Percentiles rank a stretch among this genome's conserved stretches.
These are phyloP conservation scores for Trachelipus rathkii DNA, from an alignment of 1,140 invertebrate genomes.

Conservation along the genomic window DNA sequence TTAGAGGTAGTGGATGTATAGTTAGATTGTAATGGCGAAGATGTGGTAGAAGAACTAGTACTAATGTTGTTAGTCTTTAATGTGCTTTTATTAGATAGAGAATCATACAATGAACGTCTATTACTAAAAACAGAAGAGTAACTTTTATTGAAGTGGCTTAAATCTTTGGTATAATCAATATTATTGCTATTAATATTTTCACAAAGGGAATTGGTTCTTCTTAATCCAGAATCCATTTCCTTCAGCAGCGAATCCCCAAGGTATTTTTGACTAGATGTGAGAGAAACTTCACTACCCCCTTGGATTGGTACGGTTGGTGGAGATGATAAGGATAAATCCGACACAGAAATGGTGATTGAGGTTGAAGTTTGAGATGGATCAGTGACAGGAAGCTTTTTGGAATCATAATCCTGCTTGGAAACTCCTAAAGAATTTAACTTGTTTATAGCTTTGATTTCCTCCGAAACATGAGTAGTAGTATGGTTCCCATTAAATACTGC, in stretches of 20 bases:
- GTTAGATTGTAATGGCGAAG: background rate
- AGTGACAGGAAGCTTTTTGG: background rate
- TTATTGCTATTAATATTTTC: slow-evolving; percentile 1
- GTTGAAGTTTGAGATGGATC: too few relatives aligned
- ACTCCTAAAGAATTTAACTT: background rate
- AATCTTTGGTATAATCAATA: background rate
- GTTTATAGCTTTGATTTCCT: background rate
- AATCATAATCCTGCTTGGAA: background rate
- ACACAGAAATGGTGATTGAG: too few relatives aligned
- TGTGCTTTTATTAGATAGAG: background rate
- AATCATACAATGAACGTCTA: background rate
- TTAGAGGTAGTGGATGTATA: background rate
- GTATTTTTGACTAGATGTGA: background rate
- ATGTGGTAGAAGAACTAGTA: background rate
- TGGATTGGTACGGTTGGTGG: background rate
- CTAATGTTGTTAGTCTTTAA: too few relatives aligned
- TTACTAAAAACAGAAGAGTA: background rate
- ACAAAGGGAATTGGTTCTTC: background rate
- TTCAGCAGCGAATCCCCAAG: background rate
- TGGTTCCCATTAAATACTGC: background rate
- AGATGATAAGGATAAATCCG: background rate
- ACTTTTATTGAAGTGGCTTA: background rate
- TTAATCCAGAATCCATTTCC: background rate
- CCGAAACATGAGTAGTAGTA: background rate
- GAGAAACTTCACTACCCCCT: background rate